phyloP scores from a whole-genome alignment of 2,113 vertebrate genomes.

The Macquaria ambigua region DNA sequence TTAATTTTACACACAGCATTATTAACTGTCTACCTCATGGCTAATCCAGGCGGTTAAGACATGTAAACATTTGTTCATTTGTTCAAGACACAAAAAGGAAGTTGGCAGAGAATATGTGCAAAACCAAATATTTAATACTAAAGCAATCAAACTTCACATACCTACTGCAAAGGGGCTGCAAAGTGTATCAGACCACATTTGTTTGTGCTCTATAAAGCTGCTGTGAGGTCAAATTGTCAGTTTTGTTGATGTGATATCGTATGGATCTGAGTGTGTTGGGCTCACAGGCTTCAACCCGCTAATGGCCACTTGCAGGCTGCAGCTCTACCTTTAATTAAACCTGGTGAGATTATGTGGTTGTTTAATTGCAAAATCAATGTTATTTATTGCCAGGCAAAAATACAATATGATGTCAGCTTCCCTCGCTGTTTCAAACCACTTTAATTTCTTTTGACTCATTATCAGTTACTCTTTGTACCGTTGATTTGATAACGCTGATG shows the following conservation, averaged over 20 bases:
- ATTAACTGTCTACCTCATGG: constrained; percentile 9
- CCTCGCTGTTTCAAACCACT: constrained; percentile 19
- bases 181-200: constrained; percentile 14
- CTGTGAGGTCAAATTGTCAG: constrained; percentile 28
- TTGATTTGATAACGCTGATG: constrained; percentile 16
- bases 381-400: constrained; percentile 41
- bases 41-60: constrained; percentile 14
- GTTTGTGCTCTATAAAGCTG: constrained; percentile 25
- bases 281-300: constrained; percentile 45
- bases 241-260: constrained; percentile 42
- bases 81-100: constrained; percentile 1
- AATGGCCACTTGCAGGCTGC: constrained; percentile 43
- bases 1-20: constrained; percentile 18
- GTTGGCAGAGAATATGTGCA: constrained; percentile 22
- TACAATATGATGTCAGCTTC: constrained; percentile 38
- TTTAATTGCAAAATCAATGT: constrained; percentile 61
- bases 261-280: constrained; percentile 35
- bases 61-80: constrained; percentile 7
- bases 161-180: constrained; percentile 9
- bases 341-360: constrained; percentile 27
- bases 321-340: constrained; percentile 65
- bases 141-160: constrained; percentile 14
- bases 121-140: constrained; percentile 5
- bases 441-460: constrained; percentile 34
- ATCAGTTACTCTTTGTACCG: constrained; percentile 11